Percentiles rank a stretch among this genome's conserved stretches.
Conservation (phyloP, 2,888 invertebrate species). For the Ophonus ardosiacus region DNA sequence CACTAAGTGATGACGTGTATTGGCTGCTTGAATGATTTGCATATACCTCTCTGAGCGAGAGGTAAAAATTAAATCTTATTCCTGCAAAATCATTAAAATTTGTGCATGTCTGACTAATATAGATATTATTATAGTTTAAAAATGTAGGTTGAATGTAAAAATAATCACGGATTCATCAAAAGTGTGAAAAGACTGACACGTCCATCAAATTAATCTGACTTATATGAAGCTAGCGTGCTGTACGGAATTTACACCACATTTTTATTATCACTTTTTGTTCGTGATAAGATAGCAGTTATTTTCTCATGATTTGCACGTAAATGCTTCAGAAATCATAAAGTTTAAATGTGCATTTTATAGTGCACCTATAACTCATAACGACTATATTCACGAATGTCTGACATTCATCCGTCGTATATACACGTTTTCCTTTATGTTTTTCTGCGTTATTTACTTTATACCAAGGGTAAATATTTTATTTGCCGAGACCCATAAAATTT, state of each 20-base stretch:
- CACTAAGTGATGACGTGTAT: no score
- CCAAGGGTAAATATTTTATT: background rate
- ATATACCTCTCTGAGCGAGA: no score
- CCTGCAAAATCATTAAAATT: no score
- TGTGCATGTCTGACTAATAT: no score
- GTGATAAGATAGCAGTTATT: slow-evolving; percentile 45
- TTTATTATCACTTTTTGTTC: slow-evolving; percentile 34
- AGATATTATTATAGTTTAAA: no score
- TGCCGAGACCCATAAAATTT: background rate
- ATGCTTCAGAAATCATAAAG: slow-evolving; percentile 39
- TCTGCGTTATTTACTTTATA: background rate
- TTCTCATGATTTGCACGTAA: slow-evolving; percentile 44
- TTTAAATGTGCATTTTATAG: slow-evolving; percentile 43
- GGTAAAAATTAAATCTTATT: no score
- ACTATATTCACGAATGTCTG: slow-evolving; percentile 14
- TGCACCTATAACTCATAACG: slow-evolving; percentile 38
- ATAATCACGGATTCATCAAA: background rate
- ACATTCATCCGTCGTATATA: background rate
- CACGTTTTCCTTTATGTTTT: background rate
- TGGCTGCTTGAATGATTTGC: no score
- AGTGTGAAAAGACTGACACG: slow-evolving; percentile 1
- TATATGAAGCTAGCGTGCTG: slow-evolving; percentile 23
- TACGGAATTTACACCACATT: slow-evolving; percentile 25
- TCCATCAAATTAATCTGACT: slow-evolving; percentile 29
- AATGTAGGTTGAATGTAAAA: no score